phyloP scores from a whole-genome alignment of 2,888 invertebrate genomes.

The Papilio demoleus region DNA sequence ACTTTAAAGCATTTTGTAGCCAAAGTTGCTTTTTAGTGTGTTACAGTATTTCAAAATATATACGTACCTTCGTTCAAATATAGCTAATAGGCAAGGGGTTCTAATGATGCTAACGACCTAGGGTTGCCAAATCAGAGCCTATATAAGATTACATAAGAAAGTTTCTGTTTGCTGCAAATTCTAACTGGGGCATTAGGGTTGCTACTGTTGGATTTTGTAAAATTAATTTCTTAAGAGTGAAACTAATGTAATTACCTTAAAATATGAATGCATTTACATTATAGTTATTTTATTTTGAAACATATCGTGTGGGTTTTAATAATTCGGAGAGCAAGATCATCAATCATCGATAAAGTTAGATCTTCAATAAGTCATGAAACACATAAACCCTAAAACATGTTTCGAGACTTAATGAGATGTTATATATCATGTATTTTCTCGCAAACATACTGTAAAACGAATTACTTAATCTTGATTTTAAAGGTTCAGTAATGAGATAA shows the following conservation, averaged over 20 bases:
- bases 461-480: constrained; percentile 28
- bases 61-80: background rate
- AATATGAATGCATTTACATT: no score
- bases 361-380: background rate
- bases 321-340: background rate
- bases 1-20: background rate
- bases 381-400: no score
- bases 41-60: no score
- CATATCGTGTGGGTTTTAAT: background rate
- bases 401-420: no score
- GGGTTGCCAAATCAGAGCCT: constrained; percentile 9
- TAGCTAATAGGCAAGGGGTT: background rate
- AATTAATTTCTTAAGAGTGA: background rate
- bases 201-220: background rate
- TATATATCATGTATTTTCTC: background rate
- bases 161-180: background rate
- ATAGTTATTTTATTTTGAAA: background rate
- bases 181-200: background rate
- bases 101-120: constrained; percentile 18
- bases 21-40: no score
- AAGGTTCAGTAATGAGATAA: constrained; percentile 6
- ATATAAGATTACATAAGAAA: background rate
- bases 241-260: background rate
- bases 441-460: background rate
- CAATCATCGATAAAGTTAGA: background rate